Evolutionary conservation across 92 coral and sea anemone genomes (phyloP), one percentile per base, ranked within the genome.

Genomic region (Palythoa grandis): DNA sequence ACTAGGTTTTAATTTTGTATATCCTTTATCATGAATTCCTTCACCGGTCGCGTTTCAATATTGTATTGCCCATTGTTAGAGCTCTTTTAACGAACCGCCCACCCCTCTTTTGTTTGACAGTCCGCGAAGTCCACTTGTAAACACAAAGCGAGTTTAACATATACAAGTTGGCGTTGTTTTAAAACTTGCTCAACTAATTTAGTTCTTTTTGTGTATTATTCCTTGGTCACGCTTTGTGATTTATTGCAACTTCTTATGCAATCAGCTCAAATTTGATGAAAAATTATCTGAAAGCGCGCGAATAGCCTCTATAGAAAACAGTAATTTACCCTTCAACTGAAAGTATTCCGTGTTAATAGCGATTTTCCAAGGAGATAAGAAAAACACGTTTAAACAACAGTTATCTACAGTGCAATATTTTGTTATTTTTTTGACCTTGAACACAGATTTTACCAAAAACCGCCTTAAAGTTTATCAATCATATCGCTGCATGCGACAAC

Each of bases 11-110:
- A 63, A 63, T 63, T 63, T 43, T 63, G 23, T 19, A 16, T 80
- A 80, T 80, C 85, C 57, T 52, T 80, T 80, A 66, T 65, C 53
- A 25, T 80, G 85, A 80, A 80, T 80, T 80, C 85, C 58, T n/a
- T 67, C 58, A 65, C 40, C 39, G 84, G 37, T 61, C 52, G 39
- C 74, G 72, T 40, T 80, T 39, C 56, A 43, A 43, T 25, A 67
- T 80, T 66, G 40, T 67, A 67, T 43, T 67, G 74, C 61, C 48
- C 58, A 57, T 69, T 79, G 74, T 57, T 68, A 63, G 11, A 7
- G 58, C 47, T 80, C 63, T 47, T 60, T 80, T 22, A 23, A 9
- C 24, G 85, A 5, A 23, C 61, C 75, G 65, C 74, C 84, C 73
- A 52, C 85, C 48, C 57, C 54, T 61, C 47, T 66, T 48, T n/a